Evolutionary conservation across 2,797 vertebrate species (phyloP).

Genomic region (Iguana delicatissima): DNA sequence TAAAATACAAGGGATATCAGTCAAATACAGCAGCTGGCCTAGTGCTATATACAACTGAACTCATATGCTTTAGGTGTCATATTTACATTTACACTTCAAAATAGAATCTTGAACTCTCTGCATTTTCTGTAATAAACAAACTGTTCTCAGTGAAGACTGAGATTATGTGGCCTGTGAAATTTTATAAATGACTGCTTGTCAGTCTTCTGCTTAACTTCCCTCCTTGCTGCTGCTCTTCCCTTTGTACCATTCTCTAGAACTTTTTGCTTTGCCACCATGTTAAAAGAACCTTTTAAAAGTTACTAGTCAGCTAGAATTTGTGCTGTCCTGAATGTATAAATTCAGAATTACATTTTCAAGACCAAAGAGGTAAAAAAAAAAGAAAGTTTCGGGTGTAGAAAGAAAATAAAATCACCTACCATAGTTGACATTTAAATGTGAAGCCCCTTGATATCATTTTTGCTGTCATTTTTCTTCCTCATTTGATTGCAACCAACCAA

Average conservation of each 20-base stretch:
- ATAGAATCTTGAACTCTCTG: neutral
- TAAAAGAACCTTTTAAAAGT: neutral
- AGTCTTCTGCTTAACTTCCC: neutral
- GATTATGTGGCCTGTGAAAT: neutral
- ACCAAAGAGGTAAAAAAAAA: neutral
- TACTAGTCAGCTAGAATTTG: neutral
- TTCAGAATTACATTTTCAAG: neutral
- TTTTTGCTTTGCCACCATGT: neutral
- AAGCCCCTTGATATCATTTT: neutral
- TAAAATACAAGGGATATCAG: constrained; percentile 18
- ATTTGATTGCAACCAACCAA: neutral
- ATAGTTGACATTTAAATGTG: too few relatives aligned
- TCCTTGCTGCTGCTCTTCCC: neutral
- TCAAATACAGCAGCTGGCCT: neutral
- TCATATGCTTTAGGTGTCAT: neutral
- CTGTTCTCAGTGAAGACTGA: neutral
- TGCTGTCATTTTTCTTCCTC: too few relatives aligned
- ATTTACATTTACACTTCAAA: neutral
- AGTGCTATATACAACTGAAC: neutral
- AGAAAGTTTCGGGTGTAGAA: neutral
- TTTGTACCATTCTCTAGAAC: neutral
- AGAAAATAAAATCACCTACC: neutral
- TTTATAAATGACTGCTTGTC: neutral
- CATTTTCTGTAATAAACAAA: neutral
- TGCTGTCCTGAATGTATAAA: neutral